A percentile compares a stretch with the other conserved stretches of the same genome.
Conservation (phyloP, 2,888 invertebrate species). For the Thereva unica region DNA sequence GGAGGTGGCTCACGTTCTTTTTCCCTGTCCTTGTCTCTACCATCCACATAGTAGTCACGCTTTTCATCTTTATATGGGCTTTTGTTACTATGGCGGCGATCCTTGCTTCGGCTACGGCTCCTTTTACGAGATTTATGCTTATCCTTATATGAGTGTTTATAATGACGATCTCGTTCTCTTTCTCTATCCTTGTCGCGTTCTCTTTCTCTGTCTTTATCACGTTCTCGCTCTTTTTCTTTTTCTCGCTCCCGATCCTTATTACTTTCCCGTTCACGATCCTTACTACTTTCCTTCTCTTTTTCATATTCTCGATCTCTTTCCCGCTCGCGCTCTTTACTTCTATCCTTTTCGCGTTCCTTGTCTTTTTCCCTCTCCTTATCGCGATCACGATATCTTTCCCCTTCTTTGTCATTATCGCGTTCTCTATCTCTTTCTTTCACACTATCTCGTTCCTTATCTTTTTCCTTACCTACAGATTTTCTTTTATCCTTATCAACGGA, state of each 20-base stretch:
- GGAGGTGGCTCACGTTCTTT: conserved; percentile 14
- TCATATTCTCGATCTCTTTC: conserved; percentile 33
- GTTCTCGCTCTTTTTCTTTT: conserved; percentile 28
- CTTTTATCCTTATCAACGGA: background rate
- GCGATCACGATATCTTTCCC: background rate
- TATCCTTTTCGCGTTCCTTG: conserved; percentile 30
- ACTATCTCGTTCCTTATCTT: background rate
- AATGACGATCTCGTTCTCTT: conserved; percentile 44
- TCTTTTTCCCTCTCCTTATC: background rate
- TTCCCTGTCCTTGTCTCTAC: conserved; percentile 41
- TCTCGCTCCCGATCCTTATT: conserved; percentile 37
- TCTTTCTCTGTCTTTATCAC: conserved; percentile 46
- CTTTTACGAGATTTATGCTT: conserved; percentile 47
- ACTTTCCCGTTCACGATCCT: background rate
- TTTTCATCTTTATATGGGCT: conserved; percentile 48
- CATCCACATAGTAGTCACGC: conserved; percentile 1
- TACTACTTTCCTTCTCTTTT: conserved; percentile 1
- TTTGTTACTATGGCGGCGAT: conserved; percentile 50
- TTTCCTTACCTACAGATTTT: background rate
- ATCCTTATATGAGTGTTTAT: conserved; percentile 50
- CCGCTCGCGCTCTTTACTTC: conserved; percentile 46
- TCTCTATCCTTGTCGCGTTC: conserved; percentile 41
- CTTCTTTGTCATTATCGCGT: conserved; percentile 2
- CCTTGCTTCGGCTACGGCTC: conserved; percentile 52
- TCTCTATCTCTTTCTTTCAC: background rate